Evolutionary conservation across 2,113 vertebrate species (phyloP), one percentile per base, ranked within the genome.

Genomic region (Sphaerodactylus townsendi): DNA sequence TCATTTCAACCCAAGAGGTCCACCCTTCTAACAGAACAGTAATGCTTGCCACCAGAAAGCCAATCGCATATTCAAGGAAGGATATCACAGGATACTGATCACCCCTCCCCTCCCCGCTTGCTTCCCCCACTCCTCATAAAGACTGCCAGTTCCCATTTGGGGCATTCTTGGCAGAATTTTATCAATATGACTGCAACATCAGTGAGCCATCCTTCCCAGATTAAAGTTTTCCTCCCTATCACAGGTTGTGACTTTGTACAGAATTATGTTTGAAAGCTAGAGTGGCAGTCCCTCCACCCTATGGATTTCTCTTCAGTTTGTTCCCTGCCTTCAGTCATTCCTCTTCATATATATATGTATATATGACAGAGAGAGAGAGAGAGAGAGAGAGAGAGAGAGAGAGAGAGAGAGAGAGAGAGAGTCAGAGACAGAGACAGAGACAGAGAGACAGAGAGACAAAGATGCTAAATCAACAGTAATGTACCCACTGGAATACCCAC

Each of bases 11-110:
- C 93, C 94, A 84, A 89, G 10, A 0, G 77, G 91, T 87, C 91
- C 81, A 81, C 64, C 79, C 84, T 88, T 90, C 82, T 82, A 94
- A 88, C n/a, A 77, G 90, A 94, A 90, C 84, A 94, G 95, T 94
- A 94, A 92, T 94, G 91, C 92, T 93, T 80, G 79, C 93, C 93
- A 91, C 93, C 91, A 86, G 91, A 96, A 95, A 93, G 92, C 89
- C 93, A 93, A 95, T 95, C 93, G 94, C 92, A 93, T 94, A 92
- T 85, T 89, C 91, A 91, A 79, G 85, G 90, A 94, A 94, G 91
- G 82, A 93, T 93, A 92, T 92, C 93, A 95, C 86, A 89, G 92
- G 80, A 91, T 94, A 93, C 93, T 89, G 92, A 50, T 25, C 50
- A 37, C 46, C n/a, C 21, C 19, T 90, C 85, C 74, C 85, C 85